Evolutionary conservation across 2,797 vertebrate species (phyloP), one percentile per base, ranked within the genome.

Genomic region (Leptoclinus maculatus): DNA sequence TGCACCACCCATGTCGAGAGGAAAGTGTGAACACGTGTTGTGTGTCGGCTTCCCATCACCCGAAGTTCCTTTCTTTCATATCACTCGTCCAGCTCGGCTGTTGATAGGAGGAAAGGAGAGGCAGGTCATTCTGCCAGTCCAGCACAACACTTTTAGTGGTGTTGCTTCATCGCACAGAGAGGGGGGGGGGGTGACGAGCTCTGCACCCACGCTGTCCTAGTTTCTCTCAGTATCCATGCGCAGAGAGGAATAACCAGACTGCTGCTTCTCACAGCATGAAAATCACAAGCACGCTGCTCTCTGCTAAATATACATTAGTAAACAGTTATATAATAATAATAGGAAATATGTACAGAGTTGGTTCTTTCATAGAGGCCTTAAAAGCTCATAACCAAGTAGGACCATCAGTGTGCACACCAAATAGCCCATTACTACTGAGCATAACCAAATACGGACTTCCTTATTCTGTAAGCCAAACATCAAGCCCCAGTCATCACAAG

Each of bases 201-300:
- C 68, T 80, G 89, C 88, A 86, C 87, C 90, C 88, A 91, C 87
- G 82, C 88, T 90, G 91, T 85, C 88, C 94, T 92, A 93, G 75
- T 93, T 93, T 90, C 78, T 74, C 63, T 77, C 79, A n/a, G 78
- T 77, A 85, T 86, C 78, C 85, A 85, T 16, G n/a, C 75, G 1
- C 72, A 74, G 27, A 45, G 32, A 86, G 76, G 69, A 80, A 77
- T 45, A 79, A 80, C 68, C 77, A 80, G 78, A 73, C 60, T 71
- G 74, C 66, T 77, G 71, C 84, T 74, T 49, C 74, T 75, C 25
- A 43, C 12, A 79, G 74, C 57, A 49, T 60, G 74, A 54, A 7
- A 66, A 78, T 62, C 68, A 68, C 71, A 65, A 75, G 54, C 74
- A 77, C 43, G 23, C 19, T 0, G 58, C 62, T 57, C 56, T 54